Percentiles rank a stretch among this genome's conserved stretches.
Conservation (phyloP, 2,888 invertebrate genomes). For the Amiota mariae region DNA sequence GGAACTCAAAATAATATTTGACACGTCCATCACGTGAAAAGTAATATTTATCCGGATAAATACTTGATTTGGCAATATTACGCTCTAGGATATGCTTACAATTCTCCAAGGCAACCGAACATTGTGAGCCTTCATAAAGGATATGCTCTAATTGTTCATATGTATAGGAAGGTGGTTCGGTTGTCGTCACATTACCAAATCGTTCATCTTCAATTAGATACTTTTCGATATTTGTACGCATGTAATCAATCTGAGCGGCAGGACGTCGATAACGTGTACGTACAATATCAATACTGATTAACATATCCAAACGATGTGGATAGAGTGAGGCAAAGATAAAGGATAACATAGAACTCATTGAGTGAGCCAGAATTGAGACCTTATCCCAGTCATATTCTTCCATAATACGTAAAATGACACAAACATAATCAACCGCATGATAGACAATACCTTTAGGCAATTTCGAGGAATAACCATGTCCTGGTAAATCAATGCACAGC, state of each 20-base stretch:
- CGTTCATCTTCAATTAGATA: slow-evolving; percentile 74
- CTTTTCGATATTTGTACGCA: slow-evolving; percentile 72
- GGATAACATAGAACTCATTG: slow-evolving; percentile 79
- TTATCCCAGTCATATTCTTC: slow-evolving; percentile 81
- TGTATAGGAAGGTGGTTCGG: slow-evolving; percentile 78
- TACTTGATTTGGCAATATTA: slow-evolving; percentile 76
- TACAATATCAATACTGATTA: slow-evolving; percentile 70
- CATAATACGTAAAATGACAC: slow-evolving; percentile 76
- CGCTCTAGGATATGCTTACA: slow-evolving; percentile 77
- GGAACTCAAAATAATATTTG: slow-evolving; percentile 64
- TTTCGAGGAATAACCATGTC: slow-evolving; percentile 82
- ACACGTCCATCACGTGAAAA: slow-evolving; percentile 69
- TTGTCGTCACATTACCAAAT: slow-evolving; percentile 56
- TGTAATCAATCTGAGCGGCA: slow-evolving; percentile 53
- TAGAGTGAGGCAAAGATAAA: slow-evolving; percentile 79
- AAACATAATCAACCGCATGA: slow-evolving; percentile 72
- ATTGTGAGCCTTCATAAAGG: slow-evolving; percentile 76
- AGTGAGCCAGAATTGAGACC: slow-evolving; percentile 81
- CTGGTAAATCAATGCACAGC: slow-evolving; percentile 81
- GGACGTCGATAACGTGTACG: slow-evolving; percentile 56
- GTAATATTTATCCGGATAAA: slow-evolving; percentile 78
- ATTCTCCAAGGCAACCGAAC: slow-evolving; percentile 77
- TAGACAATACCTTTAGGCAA: slow-evolving; percentile 77
- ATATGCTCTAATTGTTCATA: slow-evolving; percentile 77
- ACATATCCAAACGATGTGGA: slow-evolving; percentile 70